Conservation (phyloP, 2,888 invertebrate species). For the Drosophila suboccidentalis region DNA sequence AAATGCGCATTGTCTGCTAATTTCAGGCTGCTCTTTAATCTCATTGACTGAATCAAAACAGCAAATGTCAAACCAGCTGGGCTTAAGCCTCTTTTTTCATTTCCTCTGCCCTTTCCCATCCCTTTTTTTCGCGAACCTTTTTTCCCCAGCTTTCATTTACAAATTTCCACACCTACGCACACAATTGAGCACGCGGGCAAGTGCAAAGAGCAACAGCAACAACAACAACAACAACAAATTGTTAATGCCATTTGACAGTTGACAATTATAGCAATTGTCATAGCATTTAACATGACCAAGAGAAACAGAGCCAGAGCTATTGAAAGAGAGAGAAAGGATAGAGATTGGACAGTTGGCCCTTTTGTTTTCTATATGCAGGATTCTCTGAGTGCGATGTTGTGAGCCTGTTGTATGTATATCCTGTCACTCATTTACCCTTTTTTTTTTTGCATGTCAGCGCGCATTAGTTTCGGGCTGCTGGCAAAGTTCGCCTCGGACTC, state of each 20-base stretch:
- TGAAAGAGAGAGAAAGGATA: conserved; percentile 3
- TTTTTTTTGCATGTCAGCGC: conserved; percentile 83
- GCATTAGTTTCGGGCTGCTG: conserved; percentile 76
- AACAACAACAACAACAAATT: conserved; percentile 52
- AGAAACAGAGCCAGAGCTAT: conserved; percentile 13
- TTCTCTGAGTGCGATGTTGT: conserved; percentile 1
- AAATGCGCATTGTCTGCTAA: conserved; percentile 41
- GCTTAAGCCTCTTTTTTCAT: conserved; percentile 38
- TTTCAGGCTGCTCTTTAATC: conserved; percentile 58
- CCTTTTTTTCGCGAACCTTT: neutral
- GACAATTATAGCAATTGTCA: conserved; percentile 82
- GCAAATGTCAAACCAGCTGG: conserved; percentile 64
- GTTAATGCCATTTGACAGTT: conserved; percentile 83
- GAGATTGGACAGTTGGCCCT: conserved; percentile 28
- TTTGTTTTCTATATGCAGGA: conserved; percentile 36
- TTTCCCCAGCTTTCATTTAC: conserved; percentile 44
- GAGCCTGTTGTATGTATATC: conserved; percentile 53
- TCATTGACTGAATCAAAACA: conserved; percentile 65
- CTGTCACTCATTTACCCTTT: conserved; percentile 83
- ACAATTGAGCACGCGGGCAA: conserved; percentile 75
- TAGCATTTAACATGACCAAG: conserved; percentile 75
- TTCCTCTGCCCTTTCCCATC: conserved; percentile 2
- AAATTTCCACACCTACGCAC: conserved; percentile 77
- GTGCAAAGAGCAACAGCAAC: conserved; percentile 59
- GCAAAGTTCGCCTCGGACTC: conserved; percentile 71